Evolutionary conservation across 2,113 vertebrate species (phyloP), one percentile per base, ranked within the genome.

Genomic region (Aspiorhynchus laticeps): DNA sequence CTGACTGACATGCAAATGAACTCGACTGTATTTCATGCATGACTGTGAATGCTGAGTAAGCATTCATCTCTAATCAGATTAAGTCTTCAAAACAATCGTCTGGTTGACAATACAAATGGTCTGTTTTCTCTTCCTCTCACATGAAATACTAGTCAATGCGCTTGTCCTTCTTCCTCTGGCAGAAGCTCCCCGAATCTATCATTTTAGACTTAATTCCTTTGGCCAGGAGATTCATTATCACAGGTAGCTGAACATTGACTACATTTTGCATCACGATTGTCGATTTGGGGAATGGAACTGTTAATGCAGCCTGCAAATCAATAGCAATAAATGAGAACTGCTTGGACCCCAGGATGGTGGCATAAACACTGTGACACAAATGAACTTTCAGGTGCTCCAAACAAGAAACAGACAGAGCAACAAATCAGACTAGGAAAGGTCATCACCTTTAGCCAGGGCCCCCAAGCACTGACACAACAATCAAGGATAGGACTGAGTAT

Each of bases 61-160:
- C n/a, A n/a, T n/a, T n/a, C n/a, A n/a, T n/a, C 19, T 7, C 48
- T 85, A 83, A 87, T 87, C 69, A 80, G 86, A 88, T 90, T 80
- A 36, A 51, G 31, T 65, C 56, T 85, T 75, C 71, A 81, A 71
- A 86, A 59, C 48, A 4, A 41, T 82, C 11, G 0, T 43, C 7
- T 15, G 26, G 28, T 2, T 73, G 69, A 73, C 0, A 21, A 74
- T 14, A 38, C 7, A 71, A 36, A 17, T 51, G 11, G 53, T 61
- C 11, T 38, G 8, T n/a, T 33, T 80, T 36, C 31, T 59, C 9
- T 24, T 14, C 31, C 31, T 38, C 31, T 33, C 36, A 8, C 28
- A 17, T 3, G 28, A 31, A 28, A 33, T 31, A 15, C 69, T 4
- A 41, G 69, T 36, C 51, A 41, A n/a, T 36, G 10, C 28, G 5